Conservation (phyloP, 2,797 vertebrate genomes). For the Crenuchus spilurus region DNA sequence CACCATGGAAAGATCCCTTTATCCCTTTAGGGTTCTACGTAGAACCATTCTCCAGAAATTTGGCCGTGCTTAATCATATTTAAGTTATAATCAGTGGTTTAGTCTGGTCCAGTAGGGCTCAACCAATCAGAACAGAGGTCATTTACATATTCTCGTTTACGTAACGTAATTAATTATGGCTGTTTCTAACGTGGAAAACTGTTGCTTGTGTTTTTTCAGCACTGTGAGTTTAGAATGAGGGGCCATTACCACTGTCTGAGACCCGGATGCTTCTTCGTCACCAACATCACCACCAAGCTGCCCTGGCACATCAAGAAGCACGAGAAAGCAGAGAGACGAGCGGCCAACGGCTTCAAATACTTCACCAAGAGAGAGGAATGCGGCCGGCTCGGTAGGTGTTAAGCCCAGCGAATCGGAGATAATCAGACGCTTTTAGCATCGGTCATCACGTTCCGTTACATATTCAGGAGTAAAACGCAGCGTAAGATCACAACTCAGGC, state of each 20-base stretch:
- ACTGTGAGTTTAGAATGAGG: conserved; percentile 98
- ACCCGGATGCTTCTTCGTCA: conserved; percentile 93
- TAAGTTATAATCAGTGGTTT: too few relatives aligned
- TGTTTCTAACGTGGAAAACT: background rate
- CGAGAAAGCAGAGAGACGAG: conserved; percentile 95
- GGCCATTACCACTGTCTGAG: conserved; percentile 98
- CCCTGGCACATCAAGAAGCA: conserved; percentile 99
- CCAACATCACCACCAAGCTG: conserved; percentile 99
- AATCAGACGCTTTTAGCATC: background rate
- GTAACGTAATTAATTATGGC: background rate
- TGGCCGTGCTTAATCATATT: too few relatives aligned
- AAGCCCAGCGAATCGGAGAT: background rate
- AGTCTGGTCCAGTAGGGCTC: too few relatives aligned
- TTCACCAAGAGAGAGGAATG: conserved; percentile 98
- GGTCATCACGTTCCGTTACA: background rate
- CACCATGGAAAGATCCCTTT: too few relatives aligned
- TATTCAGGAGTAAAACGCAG: background rate
- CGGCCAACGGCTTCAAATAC: conserved; percentile 98
- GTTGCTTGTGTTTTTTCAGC: conserved; percentile 72
- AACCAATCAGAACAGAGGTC: too few relatives aligned
- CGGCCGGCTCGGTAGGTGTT: conserved; percentile 87
- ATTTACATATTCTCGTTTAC: too few relatives aligned
- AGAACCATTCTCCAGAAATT: too few relatives aligned
- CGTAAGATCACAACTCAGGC: background rate
- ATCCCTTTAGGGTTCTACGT: too few relatives aligned